These are phyloP conservation scores for Oedothorax gibbosus DNA, from an alignment of 1,140 invertebrate genomes.

Conservation along the genomic window DNA sequence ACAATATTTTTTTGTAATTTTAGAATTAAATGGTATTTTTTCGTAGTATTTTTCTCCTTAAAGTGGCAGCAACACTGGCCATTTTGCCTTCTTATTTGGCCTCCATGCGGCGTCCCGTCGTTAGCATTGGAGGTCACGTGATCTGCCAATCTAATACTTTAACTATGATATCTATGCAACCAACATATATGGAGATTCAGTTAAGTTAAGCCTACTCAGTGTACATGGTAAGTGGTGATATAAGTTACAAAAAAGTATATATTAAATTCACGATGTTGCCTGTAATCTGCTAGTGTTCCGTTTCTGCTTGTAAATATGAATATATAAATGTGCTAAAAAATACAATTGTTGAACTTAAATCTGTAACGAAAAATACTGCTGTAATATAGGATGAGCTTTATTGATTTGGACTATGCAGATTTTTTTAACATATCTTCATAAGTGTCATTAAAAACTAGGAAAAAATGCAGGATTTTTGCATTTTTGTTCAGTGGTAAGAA, in stretches of 20 bases:
- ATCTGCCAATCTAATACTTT: too few species aligned
- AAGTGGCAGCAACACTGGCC: too few species aligned
- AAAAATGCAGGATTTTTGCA: neutral
- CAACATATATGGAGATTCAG: too few species aligned
- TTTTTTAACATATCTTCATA: constrained; percentile 10
- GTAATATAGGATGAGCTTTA: constrained; percentile 54
- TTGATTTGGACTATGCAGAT: constrained; percentile 9
- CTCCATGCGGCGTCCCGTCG: too few species aligned
- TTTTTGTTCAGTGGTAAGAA: constrained; percentile 13
- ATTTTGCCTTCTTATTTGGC: too few species aligned
- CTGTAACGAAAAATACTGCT: constrained; percentile 10
- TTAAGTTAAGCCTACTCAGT: too few species aligned
- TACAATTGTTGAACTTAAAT: constrained; percentile 10
- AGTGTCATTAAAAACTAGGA: neutral
- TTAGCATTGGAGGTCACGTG: too few species aligned
- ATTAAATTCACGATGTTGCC: constrained; percentile 26
- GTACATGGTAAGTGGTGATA: too few species aligned
- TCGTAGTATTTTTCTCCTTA: too few species aligned
- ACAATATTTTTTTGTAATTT: too few species aligned
- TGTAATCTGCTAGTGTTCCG: neutral
- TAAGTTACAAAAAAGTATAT: neutral
- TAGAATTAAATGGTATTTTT: too few species aligned
- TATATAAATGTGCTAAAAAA: neutral
- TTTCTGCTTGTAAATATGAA: neutral
- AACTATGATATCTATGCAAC: too few species aligned